Evolutionary conservation across 1,140 invertebrate genomes (phyloP), one percentile per base, ranked within the genome.

Genomic region (Intoshia linei): DNA sequence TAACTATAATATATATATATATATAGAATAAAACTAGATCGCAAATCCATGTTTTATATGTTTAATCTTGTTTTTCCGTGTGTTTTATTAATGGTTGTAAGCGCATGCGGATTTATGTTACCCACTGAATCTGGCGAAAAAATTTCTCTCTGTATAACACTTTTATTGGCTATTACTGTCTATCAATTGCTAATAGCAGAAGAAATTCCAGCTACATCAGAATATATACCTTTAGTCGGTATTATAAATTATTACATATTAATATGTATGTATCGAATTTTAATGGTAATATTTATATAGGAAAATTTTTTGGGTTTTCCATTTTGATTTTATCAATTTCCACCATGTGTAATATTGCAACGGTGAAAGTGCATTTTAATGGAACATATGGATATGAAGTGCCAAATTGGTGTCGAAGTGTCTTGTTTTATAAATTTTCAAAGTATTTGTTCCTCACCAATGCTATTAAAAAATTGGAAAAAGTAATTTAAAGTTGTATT

Each of bases 81-180:
- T 36, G 34, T 40, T 6, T 34, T 40, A 14, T 29, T 40, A 15
- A 40, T 36, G 25, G 39, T 22, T n/a, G 36, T 40, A 1, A 34
- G 39, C 30, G 37, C n/a, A 10, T n/a, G 37, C 34, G 39, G 39
- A n/a, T n/a, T n/a, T n/a, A n/a, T n/a, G n/a, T n/a, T 93, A 51
- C 84, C 84, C 48, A 83, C 83, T 42, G 84, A 93, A 61, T 87
- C 81, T 40, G 84, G 84, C 53, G 84, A 95, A 66, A 93, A 93
- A 63, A 68, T 95, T 43, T 87, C 81, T 47, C 66, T 95, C 62
- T 81, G 79, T 43, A 74, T 90, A 57, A 87, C 59, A 10, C 53
- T 62, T 1, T 43, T 62, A 2, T 45, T 62, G 15, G 61, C 59
- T 4, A 49, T 62, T 38, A 57, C 57, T 40, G 59, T 62, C 6